A percentile compares a stretch with the other conserved stretches of the same genome.
phyloP scores from a whole-genome alignment of 2,888 invertebrate genomes.

The Drosophila phalerata region DNA sequence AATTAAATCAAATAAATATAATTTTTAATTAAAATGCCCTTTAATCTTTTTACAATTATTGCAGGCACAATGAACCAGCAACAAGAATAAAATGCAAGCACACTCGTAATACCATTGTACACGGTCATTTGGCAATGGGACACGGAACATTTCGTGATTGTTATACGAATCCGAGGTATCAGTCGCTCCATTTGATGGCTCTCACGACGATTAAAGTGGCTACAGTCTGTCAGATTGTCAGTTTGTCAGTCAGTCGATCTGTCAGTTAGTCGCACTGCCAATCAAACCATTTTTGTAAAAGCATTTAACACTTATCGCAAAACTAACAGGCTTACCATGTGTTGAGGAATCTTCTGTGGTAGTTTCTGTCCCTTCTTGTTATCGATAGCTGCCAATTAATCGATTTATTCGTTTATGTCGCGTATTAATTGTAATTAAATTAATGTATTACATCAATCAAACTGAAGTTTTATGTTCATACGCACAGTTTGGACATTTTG shows the following conservation, averaged over 20 bases:
- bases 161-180: constrained; percentile 13
- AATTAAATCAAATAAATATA: constrained; percentile 80
- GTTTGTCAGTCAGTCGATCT: constrained; percentile 3
- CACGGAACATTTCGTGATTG: constrained; percentile 9
- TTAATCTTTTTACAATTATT: constrained; percentile 78
- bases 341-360: not conserved
- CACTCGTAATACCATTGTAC: constrained; percentile 28
- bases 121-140: constrained; percentile 10
- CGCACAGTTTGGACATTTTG: not conserved
- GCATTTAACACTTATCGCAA: constrained; percentile 20
- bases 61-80: constrained; percentile 42
- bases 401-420: constrained; percentile 10
- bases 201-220: constrained; percentile 18
- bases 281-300: not conserved
- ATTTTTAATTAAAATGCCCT: constrained; percentile 78
- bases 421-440: constrained; percentile 29
- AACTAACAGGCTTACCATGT: constrained; percentile 21
- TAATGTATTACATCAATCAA: constrained; percentile 8
- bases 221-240: constrained; percentile 25
- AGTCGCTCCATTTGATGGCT: constrained; percentile 18
- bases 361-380: not conserved
- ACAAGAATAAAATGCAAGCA: constrained; percentile 10
- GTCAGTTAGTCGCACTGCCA: not conserved
- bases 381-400: constrained; percentile 33
- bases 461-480: not conserved